Evolutionary conservation across 2,113 vertebrate species (phyloP).

Genomic region (Gobiocypris rarus): DNA sequence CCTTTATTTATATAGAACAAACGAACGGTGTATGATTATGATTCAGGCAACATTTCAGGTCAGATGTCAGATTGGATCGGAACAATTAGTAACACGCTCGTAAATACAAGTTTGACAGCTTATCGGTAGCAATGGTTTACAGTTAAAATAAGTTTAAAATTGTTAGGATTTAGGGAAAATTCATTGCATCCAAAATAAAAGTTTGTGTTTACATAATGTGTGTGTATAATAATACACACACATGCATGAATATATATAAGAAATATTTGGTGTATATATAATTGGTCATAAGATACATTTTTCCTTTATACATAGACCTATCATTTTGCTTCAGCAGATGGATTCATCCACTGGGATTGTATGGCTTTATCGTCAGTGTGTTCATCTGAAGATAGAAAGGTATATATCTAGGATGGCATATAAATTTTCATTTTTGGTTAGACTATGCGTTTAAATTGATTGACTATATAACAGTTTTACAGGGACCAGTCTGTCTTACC

Average conservation of each 20-base stretch:
- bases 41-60: no score
- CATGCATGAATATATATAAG: no score
- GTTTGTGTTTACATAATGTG: no score
- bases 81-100: background rate
- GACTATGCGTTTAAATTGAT: background rate
- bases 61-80: no score
- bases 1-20: no score
- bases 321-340: no score
- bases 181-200: no score
- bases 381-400: background rate
- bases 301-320: background rate
- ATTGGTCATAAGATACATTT: no score
- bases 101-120: background rate
- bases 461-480: background rate
- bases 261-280: no score
- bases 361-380: background rate
- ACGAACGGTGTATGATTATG: no score
- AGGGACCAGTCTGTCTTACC: constrained; percentile 72
- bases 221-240: no score
- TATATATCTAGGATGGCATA: background rate
- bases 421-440: background rate
- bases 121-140: background rate
- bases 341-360: background rate
- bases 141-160: background rate
- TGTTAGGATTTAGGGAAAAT: no score